Conservation (phyloP, 2,797 vertebrate genomes). For the Epinephelus coioides region DNA sequence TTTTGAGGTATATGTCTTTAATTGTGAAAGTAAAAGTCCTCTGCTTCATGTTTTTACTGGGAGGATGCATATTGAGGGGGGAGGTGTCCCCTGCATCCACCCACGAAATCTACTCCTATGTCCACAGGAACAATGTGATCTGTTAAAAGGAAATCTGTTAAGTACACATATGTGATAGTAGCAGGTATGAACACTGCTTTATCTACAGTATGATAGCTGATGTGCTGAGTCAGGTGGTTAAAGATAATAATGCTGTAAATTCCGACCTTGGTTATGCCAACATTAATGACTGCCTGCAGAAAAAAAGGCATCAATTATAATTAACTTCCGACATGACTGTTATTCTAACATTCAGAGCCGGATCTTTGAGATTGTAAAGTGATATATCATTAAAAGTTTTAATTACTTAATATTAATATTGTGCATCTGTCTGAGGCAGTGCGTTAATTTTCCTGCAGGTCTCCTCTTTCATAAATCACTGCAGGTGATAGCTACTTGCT, state of each 20-base stretch:
- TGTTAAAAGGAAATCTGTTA: background rate
- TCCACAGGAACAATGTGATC: background rate
- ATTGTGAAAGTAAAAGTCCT: no score
- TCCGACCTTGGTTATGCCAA: background rate
- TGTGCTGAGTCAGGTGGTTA: constrained; percentile 9
- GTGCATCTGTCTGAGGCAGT: background rate
- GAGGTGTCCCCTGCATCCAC: no score
- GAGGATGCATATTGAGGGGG: no score
- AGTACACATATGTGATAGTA: background rate
- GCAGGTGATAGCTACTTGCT: constrained; percentile 16
- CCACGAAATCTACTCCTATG: no score
- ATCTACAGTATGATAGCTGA: constrained; percentile 3
- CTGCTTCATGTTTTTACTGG: no score
- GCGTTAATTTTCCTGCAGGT: background rate
- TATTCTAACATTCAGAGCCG: background rate
- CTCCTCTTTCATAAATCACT: constrained; percentile 33
- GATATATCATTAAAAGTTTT: background rate
- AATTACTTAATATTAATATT: background rate
- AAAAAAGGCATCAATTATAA: background rate
- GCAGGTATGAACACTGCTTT: background rate
- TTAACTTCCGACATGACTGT: background rate
- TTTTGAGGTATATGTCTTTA: no score
- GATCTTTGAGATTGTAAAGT: background rate
- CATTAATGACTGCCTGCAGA: background rate
- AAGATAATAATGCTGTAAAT: constrained; percentile 16